Conservation (phyloP, 2,888 invertebrate species). For the Ariolimax columbianus region DNA sequence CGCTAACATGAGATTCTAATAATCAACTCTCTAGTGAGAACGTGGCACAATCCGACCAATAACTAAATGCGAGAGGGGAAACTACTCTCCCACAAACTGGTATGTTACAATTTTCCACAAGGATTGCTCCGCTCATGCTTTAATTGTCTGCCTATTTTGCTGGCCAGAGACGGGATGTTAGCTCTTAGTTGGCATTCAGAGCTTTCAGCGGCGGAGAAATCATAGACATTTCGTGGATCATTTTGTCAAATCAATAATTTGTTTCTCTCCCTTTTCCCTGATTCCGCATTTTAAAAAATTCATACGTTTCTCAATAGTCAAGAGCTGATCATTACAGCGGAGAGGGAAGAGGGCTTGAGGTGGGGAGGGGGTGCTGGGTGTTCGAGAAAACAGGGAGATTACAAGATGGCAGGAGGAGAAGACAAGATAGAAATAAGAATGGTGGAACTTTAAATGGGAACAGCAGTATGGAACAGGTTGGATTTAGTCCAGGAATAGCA, state of each 20-base stretch:
- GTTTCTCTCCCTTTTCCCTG: constrained; percentile 1
- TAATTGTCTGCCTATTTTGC: constrained; percentile 22
- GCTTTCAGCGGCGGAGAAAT: constrained; percentile 17
- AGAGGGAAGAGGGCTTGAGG: background rate
- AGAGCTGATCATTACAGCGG: background rate
- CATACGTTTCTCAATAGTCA: constrained; percentile 9
- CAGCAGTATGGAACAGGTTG: background rate
- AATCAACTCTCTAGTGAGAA: background rate
- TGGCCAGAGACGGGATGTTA: constrained; percentile 12
- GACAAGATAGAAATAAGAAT: background rate
- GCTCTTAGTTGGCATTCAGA: constrained; percentile 9
- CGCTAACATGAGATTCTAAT: background rate
- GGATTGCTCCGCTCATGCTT: background rate
- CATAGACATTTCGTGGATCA: constrained; percentile 28
- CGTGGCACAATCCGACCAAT: background rate
- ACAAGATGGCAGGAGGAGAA: background rate
- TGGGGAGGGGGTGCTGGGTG: background rate
- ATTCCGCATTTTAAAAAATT: background rate
- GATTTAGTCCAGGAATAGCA: background rate
- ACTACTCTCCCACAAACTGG: background rate
- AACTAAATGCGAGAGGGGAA: background rate
- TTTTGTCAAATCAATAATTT: constrained; percentile 30
- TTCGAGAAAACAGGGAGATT: background rate
- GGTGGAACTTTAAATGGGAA: background rate
- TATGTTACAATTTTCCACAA: background rate